A percentile compares a stretch with the other conserved stretches of the same genome.
phyloP scores from a whole-genome alignment of 2,113 vertebrate species.

The Amazona vittata region DNA sequence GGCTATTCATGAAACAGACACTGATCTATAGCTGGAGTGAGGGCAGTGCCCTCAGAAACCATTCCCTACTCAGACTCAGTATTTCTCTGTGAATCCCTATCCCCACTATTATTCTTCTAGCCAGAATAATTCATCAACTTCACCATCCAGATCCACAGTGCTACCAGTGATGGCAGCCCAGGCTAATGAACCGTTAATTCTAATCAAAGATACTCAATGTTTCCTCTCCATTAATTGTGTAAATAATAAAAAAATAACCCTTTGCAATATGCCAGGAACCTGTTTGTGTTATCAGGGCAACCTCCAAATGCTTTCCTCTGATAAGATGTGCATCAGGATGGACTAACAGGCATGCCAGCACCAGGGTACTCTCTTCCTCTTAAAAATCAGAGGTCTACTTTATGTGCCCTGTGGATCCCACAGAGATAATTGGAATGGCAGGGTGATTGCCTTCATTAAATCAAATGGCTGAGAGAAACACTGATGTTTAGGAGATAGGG shows the following conservation, averaged over 20 bases:
- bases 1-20: background rate
- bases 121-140: background rate
- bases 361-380: background rate
- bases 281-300: background rate
- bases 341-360: background rate
- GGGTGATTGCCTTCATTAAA: background rate
- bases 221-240: background rate
- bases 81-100: background rate
- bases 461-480: background rate
- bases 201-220: background rate
- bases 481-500: background rate
- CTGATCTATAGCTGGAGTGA: background rate
- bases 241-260: constrained; percentile 1
- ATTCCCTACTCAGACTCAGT: background rate
- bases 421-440: background rate
- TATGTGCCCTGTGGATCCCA: background rate
- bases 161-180: background rate
- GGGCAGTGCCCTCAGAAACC: background rate
- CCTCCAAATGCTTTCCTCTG: background rate
- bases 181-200: constrained; percentile 38
- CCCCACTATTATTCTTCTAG: background rate
- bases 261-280: background rate
- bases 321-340: background rate
- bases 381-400: background rate
- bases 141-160: background rate